Evolutionary conservation across 1,140 invertebrate genomes (phyloP), one percentile per base, ranked within the genome.

Genomic region (Papilio polyxenes): DNA sequence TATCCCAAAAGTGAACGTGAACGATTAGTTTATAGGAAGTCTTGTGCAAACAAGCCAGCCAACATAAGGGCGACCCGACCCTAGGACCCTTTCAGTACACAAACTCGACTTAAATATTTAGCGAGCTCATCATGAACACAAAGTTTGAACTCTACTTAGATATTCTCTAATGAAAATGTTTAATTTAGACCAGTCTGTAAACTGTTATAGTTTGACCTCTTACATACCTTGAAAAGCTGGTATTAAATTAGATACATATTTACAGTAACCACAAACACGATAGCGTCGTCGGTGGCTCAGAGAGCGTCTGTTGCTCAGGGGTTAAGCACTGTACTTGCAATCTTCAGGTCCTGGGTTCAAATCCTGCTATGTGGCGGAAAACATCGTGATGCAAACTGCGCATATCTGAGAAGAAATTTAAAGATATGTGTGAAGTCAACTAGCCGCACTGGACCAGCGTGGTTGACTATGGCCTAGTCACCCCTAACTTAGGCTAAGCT

Each of bases 131-230:
- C 78, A 80, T 49, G 59, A 80, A 59, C 78, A 49, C 59, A 78
- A 78, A 80, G 40, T 80, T 80, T 59, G 53, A 62, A 79, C 78
- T 44, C 40, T 65, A 69, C 37, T 65, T 80, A 48, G 78, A 69
- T 80, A 80, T 80, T 69, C 59, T 80, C 31, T 65, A 80, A 80
- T 80, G 78, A 65, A 80, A 80, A 65, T 65, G 56, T 44, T 80
- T 80, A 80, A 80, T 80, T 44, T 62, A 80, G n/a, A 17, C 77
- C 23, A n/a, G 40, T 13, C 40, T 80, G 56, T 80, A 69, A 69
- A 69, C 65, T 69, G 76, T 56, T 53, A 17, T 37, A 56, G 76
- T 77, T 77, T 53, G 51, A 78, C 76, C 76, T 56, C 51, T 56
- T 17, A 78, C 51, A 56, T 78, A 13, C 51, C 76, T 59, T 40